Evolutionary conservation across 2,888 invertebrate genomes (phyloP), one percentile per base, ranked within the genome.

Genomic region (Sialis lutaria): DNA sequence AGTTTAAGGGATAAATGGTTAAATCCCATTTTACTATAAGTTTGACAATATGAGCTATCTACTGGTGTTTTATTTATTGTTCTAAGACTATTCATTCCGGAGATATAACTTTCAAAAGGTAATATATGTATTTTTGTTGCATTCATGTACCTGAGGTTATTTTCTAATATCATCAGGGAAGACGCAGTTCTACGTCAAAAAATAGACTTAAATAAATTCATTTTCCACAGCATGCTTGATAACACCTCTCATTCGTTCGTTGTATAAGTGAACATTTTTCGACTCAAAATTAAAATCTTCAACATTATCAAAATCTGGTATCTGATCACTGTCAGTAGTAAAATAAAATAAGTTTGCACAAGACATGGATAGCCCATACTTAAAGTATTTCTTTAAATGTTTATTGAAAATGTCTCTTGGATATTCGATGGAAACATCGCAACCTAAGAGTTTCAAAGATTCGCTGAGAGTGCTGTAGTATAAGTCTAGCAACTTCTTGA

Each of bases 381-480:
- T 57, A 6, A 56, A 53, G 49, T 57, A 60, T 44, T 53, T 56
- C 30, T 53, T 49, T 50, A 61, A 55, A 44, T 63, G 60, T 22
- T 51, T 42, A 31, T 51, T 33, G 13, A 62, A 51, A 13, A 43
- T 50, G 6, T 53, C 51, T 22, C 54, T 57, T 0, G 64, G 59
- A 48, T 59, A 62, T 5, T 62, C 35, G 30, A 51, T 45, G 2
- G 54, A 48, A 1, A 58, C 48, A 48, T 60, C 52, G 12, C 55
- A 54, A 4, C 57, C 58, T 37, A 57, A 54, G 45, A 51, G 45
- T 46, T 42, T 32, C 4, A 62, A 50, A 46, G 50, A 51, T 5
- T 49, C 48, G 1, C 53, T 53, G n/a, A 64, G 51, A 6, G 56
- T 55, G 22, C 57, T 49, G 50, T 63, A 53, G 50, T 65, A 64